Evolutionary conservation across 1,140 invertebrate genomes (phyloP).

Genomic region (Aphis craccivora): DNA sequence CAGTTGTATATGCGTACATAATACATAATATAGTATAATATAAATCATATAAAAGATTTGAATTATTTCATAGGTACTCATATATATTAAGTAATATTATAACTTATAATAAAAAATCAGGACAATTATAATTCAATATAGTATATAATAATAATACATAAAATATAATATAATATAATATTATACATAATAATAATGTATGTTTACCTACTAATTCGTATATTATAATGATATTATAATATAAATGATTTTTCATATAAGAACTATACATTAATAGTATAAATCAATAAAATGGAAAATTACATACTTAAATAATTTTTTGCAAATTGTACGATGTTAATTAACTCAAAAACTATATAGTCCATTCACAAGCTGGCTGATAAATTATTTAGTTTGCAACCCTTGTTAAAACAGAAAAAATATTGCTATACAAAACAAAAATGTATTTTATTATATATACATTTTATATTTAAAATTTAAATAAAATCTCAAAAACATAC

Average conservation of each 20-base stretch:
- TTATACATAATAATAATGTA: not conserved
- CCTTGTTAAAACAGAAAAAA: not conserved
- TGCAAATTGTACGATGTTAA: not conserved
- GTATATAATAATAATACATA: no score
- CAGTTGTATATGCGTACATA: not conserved
- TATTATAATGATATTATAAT: not conserved
- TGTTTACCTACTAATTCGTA: not conserved
- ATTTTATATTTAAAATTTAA: not conserved
- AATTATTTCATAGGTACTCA: not conserved
- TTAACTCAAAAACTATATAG: not conserved
- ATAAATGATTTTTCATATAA: not conserved
- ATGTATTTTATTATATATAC: not conserved
- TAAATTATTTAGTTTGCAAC: not conserved
- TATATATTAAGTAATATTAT: not conserved
- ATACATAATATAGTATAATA: not conserved
- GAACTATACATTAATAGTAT: not conserved
- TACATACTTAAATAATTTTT: not conserved
- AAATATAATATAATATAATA: no score
- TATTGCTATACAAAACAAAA: not conserved
- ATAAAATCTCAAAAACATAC: not conserved
- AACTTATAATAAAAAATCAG: not conserved
- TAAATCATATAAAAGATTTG: not conserved
- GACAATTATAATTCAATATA: no score
- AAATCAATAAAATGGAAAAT: no score
- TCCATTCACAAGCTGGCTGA: no score